phyloP scores from a whole-genome alignment of 2,888 invertebrate species.

The Drosophila nigritarsus region DNA sequence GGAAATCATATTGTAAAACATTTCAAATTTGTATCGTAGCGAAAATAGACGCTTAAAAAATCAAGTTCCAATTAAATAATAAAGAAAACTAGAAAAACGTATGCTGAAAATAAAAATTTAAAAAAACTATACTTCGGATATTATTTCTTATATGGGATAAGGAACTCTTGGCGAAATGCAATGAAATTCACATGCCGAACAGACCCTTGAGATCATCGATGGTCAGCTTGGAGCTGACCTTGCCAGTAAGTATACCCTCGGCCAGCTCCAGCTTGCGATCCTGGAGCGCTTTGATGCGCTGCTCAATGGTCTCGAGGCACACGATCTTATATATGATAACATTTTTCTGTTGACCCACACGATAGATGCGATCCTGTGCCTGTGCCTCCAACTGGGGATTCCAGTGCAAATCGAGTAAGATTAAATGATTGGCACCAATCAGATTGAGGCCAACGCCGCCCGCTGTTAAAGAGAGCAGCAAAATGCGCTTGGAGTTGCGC shows the following conservation, averaged over 20 bases:
- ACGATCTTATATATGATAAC: conserved; percentile 95
- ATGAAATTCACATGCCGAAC: conserved; percentile 86
- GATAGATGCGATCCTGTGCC: conserved; percentile 96
- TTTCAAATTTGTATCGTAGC: conserved; percentile 60
- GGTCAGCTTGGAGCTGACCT: conserved; percentile 89
- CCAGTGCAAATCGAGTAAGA: conserved; percentile 97
- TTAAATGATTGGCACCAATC: conserved; percentile 95
- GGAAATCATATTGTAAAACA: conserved; percentile 37
- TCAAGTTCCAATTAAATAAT: conserved; percentile 43
- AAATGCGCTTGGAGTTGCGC: conserved; percentile 87
- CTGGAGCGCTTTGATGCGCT: conserved; percentile 92
- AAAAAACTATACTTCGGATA: conserved; percentile 6
- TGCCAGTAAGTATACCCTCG: conserved; percentile 90
- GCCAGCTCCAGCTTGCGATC: conserved; percentile 92
- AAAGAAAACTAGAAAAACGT: conserved; percentile 16
- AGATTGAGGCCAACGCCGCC: conserved; percentile 98
- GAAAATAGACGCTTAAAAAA: conserved; percentile 43
- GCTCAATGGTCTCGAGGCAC: conserved; percentile 94
- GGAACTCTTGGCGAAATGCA: background rate
- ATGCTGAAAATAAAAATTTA: conserved; percentile 31
- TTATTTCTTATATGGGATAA: background rate
- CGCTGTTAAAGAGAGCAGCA: conserved; percentile 95
- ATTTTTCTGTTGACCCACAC: conserved; percentile 93
- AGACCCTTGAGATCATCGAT: conserved; percentile 92
- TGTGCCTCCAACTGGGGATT: conserved; percentile 98